phyloP scores from a whole-genome alignment of 2,113 vertebrate species.

The Jacana jacana region DNA sequence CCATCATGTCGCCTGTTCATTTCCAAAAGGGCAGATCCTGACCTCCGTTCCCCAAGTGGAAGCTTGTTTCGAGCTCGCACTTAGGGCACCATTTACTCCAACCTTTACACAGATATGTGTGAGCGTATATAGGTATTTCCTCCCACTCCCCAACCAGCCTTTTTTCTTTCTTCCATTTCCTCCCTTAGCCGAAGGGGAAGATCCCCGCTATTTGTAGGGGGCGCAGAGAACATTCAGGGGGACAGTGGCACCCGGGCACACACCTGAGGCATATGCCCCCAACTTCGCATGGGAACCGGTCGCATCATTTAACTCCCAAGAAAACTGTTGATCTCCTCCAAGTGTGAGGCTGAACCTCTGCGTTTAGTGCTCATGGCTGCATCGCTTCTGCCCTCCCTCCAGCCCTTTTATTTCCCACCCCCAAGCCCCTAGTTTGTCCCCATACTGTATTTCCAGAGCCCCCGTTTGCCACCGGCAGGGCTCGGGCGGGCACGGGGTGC shows the following conservation, averaged over 20 bases:
- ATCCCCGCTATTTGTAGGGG: neutral
- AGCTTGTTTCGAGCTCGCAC: neutral
- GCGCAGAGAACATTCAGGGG: neutral
- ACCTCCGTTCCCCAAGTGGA: neutral
- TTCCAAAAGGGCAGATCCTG: neutral
- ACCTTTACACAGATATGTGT: neutral
- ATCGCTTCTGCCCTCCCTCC: neutral
- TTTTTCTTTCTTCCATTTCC: neutral
- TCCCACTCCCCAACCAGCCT: neutral
- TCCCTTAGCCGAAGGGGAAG: neutral
- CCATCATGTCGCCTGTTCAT: neutral
- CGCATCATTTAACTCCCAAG: neutral
- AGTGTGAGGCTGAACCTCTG: neutral
- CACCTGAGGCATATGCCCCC: neutral
- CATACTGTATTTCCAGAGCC: neutral
- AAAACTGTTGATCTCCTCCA: slow-evolving; percentile 39
- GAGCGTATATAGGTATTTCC: neutral
- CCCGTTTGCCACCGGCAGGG: neutral
- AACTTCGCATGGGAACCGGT: neutral
- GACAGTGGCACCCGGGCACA: neutral
- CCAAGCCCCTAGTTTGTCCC: neutral
- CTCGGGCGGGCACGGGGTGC: neutral
- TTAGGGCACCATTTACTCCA: neutral
- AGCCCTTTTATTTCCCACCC: neutral
- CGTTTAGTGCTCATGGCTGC: neutral